phyloP scores from a whole-genome alignment of 2,797 vertebrate species.

The Enteromius fasciolatus region DNA sequence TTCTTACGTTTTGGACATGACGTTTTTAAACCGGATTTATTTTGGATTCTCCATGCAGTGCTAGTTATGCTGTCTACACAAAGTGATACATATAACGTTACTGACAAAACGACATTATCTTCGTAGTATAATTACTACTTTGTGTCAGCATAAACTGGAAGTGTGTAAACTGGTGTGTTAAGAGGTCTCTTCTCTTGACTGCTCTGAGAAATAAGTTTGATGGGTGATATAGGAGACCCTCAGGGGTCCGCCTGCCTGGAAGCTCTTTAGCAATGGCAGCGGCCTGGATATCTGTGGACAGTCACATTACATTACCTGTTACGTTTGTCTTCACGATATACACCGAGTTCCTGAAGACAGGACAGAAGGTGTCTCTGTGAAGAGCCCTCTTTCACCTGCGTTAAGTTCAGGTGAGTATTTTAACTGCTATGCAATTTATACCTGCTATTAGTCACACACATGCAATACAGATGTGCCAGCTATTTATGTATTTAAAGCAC shows the following conservation, averaged over 20 bases:
- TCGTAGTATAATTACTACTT: not conserved
- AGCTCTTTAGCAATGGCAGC: slow-evolving; percentile 58
- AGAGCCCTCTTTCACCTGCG: not conserved
- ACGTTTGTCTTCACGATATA: not conserved
- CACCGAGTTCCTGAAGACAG: not conserved
- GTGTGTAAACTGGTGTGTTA: no score
- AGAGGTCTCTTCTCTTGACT: not conserved
- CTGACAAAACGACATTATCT: slow-evolving; percentile 19
- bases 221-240: slow-evolving; percentile 45
- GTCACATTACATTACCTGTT: not conserved
- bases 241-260: slow-evolving; percentile 57
- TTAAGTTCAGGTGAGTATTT: slow-evolving; percentile 27
- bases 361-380: slow-evolving; percentile 4
- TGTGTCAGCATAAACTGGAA: not conserved
- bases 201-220: slow-evolving; percentile 11
- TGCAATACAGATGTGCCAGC: not conserved
- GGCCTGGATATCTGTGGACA: slow-evolving; percentile 45
- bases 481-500: not conserved
- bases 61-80: slow-evolving; percentile 14
- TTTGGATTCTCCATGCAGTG: slow-evolving; percentile 21
- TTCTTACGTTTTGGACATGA: not conserved
- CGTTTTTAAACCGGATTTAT: not conserved
- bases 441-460: not conserved
- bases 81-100: slow-evolving; percentile 42
- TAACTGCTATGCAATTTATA: not conserved